Evolutionary conservation across 2,888 invertebrate species (phyloP).

Genomic region (Antheraea assamensis): DNA sequence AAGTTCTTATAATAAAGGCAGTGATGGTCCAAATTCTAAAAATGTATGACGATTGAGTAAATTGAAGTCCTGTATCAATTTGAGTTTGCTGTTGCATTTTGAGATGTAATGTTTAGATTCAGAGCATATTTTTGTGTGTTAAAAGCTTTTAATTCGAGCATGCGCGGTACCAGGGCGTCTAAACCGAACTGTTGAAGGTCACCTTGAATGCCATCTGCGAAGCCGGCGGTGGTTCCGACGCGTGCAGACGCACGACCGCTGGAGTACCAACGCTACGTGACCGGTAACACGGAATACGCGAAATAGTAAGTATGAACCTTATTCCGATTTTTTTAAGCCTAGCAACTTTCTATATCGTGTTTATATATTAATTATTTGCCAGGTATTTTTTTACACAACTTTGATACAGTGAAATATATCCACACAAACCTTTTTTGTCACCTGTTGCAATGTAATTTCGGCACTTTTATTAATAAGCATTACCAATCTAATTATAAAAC

Average conservation of each 20-base stretch:
- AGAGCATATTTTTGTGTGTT: conserved; percentile 45
- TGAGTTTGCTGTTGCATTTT: conserved; percentile 29
- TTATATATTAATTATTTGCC: background rate
- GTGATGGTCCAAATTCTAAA: conserved; percentile 26
- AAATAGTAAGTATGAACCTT: conserved; percentile 20
- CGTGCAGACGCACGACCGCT: conserved; percentile 32
- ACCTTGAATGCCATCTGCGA: conserved; percentile 57
- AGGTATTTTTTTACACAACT: background rate
- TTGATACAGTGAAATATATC: background rate
- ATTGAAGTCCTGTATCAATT: conserved; percentile 50
- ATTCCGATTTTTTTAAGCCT: background rate
- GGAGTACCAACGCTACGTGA: conserved; percentile 48
- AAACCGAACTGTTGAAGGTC: conserved; percentile 69
- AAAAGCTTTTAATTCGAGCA: conserved; percentile 52
- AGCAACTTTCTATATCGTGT: background rate
- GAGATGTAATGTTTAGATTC: conserved; percentile 33
- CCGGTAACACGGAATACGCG: conserved; percentile 41
- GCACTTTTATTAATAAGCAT: background rate
- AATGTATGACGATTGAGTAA: conserved; percentile 27
- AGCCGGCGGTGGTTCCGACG: conserved; percentile 29
- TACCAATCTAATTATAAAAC: background rate
- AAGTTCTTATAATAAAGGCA: conserved; percentile 28
- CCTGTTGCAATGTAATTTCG: background rate
- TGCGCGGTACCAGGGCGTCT: conserved; percentile 66
- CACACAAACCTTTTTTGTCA: background rate